Percentiles rank a stretch among this genome's conserved stretches.
These are phyloP conservation scores for Agriopis aurantiaria DNA, from an alignment of 2,888 invertebrate genomes.

Conservation along the genomic window DNA sequence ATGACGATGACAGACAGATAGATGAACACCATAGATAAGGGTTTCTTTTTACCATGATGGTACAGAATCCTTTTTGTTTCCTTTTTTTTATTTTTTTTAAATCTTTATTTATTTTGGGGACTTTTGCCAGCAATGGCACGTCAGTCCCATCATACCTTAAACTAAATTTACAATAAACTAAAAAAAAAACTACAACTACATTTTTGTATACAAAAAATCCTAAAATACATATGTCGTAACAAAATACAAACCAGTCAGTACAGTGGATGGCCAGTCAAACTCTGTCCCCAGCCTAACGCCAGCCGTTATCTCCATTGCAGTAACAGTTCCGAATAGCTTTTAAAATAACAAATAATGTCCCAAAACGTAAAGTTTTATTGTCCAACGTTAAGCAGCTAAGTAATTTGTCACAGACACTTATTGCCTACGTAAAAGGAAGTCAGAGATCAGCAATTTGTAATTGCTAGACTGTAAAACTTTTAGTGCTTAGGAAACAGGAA, in stretches of 20 bases:
- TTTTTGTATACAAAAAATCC: too few species aligned
- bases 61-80: too few species aligned
- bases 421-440: constrained; percentile 28
- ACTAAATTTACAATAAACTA: too few species aligned
- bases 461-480: constrained; percentile 5
- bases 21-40: too few species aligned
- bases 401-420: constrained; percentile 21
- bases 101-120: too few species aligned
- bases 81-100: too few species aligned
- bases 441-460: constrained; percentile 12
- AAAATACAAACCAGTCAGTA: too few species aligned
- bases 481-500: constrained; percentile 3
- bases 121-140: too few species aligned
- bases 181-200: too few species aligned
- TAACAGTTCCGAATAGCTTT: constrained; percentile 41
- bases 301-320: constrained; percentile 18
- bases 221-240: not conserved
- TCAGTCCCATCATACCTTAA: too few species aligned
- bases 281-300: not conserved
- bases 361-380: constrained; percentile 42
- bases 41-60: too few species aligned
- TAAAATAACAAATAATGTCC: constrained; percentile 43
- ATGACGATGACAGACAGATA: too few species aligned
- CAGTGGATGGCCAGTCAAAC: not conserved
- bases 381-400: constrained; percentile 29